Evolutionary conservation across 2,888 invertebrate genomes (phyloP).

Genomic region (Tribolium freemani): DNA sequence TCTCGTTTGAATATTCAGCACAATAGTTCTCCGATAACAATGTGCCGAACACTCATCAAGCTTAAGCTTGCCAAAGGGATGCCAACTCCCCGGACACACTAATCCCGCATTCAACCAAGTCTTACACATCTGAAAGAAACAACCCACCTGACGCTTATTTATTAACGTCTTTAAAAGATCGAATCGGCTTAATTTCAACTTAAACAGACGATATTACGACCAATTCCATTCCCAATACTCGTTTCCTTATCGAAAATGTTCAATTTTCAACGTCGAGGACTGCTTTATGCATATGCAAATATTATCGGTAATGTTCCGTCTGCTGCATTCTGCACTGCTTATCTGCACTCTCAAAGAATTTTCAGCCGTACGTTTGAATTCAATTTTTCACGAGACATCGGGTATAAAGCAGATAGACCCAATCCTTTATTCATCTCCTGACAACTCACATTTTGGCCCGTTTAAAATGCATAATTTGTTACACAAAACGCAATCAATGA

Average conservation of each 20-base stretch:
- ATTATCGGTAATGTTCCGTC: slow-evolving; percentile 22
- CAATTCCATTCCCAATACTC: neutral
- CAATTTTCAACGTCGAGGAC: neutral
- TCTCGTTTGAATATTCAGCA: slow-evolving; percentile 44
- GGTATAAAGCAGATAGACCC: neutral
- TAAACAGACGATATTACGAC: neutral
- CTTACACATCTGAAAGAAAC: slow-evolving; percentile 1
- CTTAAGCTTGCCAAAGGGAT: slow-evolving; percentile 26
- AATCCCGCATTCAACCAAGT: slow-evolving; percentile 12
- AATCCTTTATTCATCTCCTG: neutral
- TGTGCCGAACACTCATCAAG: slow-evolving; percentile 47
- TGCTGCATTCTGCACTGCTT: slow-evolving; percentile 19
- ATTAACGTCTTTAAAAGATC: neutral
- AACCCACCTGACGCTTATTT: neutral
- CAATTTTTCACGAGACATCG: slow-evolving; percentile 1
- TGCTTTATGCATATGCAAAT: slow-evolving; percentile 20
- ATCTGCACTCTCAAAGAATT: slow-evolving; percentile 10
- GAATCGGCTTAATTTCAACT: neutral
- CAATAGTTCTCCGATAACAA: slow-evolving; percentile 51
- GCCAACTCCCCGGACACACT: slow-evolving; percentile 5
- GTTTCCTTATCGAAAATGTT: neutral
- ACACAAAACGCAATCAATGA: neutral
- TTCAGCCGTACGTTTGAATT: slow-evolving; percentile 2
- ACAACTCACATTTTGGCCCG: neutral
- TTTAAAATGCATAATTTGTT: neutral